phyloP scores from a whole-genome alignment of 2,797 vertebrate genomes.

The Typhlichthys subterraneus region DNA sequence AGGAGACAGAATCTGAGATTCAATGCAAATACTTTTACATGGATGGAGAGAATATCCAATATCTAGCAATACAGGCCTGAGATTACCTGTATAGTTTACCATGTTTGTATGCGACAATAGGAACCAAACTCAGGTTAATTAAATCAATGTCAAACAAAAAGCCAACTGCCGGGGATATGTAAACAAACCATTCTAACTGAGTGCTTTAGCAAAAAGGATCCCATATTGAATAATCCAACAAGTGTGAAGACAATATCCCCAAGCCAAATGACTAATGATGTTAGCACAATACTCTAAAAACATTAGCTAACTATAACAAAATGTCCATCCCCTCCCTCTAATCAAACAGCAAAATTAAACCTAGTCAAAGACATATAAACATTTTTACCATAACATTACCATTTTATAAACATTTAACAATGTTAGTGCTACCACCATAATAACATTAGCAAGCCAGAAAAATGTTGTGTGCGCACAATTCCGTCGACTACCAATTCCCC shows the following conservation, averaged over 20 bases:
- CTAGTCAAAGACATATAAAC: not conserved
- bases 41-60: too few species aligned
- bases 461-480: conserved; percentile 9
- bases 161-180: conserved; percentile 33
- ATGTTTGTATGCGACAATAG: conserved; percentile 28
- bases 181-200: conserved; percentile 12
- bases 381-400: conserved; percentile 1
- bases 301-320: not conserved
- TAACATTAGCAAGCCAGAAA: conserved; percentile 23
- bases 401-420: not conserved
- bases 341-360: not conserved
- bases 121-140: conserved; percentile 18
- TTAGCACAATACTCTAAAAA: not conserved
- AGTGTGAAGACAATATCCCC: conserved; percentile 11
- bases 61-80: too few species aligned
- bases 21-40: too few species aligned
- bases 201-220: not conserved
- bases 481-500: conserved; percentile 31
- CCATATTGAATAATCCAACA: not conserved
- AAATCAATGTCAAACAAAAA: conserved; percentile 46
- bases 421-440: conserved; percentile 9
- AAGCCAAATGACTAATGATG: not conserved
- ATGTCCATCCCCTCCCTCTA: not conserved
- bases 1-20: too few species aligned
- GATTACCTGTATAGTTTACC: too few species aligned